These are phyloP conservation scores for Campoplex capitator DNA, from an alignment of 2,888 invertebrate species.

Conservation along the genomic window DNA sequence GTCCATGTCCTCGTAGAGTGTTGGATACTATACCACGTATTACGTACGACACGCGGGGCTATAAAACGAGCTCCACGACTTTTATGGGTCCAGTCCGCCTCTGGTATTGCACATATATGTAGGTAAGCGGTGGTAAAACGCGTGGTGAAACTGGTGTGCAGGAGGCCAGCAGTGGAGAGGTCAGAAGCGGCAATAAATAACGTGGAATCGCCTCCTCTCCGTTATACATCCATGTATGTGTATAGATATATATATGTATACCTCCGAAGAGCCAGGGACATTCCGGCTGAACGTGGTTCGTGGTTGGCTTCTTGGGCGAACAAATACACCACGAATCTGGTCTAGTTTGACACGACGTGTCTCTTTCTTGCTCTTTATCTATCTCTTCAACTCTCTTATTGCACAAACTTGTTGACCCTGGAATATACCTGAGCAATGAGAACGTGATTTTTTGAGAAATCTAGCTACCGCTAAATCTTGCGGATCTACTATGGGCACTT, in stretches of 20 bases:
- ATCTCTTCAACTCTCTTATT: slow-evolving; percentile 55
- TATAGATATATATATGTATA: slow-evolving; percentile 68
- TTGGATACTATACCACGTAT: slow-evolving; percentile 55
- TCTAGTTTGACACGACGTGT: slow-evolving; percentile 74
- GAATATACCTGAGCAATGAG: slow-evolving; percentile 10
- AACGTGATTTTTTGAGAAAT: slow-evolving; percentile 45
- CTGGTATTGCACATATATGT: slow-evolving; percentile 54
- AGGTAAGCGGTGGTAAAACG: slow-evolving; percentile 73
- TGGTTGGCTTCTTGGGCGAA: slow-evolving; percentile 52
- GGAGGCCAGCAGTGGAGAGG: slow-evolving; percentile 78
- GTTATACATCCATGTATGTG: slow-evolving; percentile 70
- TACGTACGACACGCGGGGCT: slow-evolving; percentile 62
- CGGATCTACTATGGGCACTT: slow-evolving; percentile 6
- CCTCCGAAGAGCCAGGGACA: slow-evolving; percentile 77
- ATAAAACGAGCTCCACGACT: slow-evolving; percentile 69
- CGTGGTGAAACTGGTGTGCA: slow-evolving; percentile 80
- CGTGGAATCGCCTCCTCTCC: slow-evolving; percentile 74
- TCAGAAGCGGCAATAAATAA: slow-evolving; percentile 82
- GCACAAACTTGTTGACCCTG: slow-evolving; percentile 73
- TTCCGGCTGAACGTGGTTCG: slow-evolving; percentile 75
- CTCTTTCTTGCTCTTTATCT: slow-evolving; percentile 25
- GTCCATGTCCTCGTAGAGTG: slow-evolving; percentile 51
- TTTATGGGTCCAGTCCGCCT: slow-evolving; percentile 70
- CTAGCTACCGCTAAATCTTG: slow-evolving; percentile 42
- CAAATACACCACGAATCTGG: slow-evolving; percentile 74